Evolutionary conservation across 2,797 vertebrate genomes (phyloP).

Genomic region (Cossypha polioptera): DNA sequence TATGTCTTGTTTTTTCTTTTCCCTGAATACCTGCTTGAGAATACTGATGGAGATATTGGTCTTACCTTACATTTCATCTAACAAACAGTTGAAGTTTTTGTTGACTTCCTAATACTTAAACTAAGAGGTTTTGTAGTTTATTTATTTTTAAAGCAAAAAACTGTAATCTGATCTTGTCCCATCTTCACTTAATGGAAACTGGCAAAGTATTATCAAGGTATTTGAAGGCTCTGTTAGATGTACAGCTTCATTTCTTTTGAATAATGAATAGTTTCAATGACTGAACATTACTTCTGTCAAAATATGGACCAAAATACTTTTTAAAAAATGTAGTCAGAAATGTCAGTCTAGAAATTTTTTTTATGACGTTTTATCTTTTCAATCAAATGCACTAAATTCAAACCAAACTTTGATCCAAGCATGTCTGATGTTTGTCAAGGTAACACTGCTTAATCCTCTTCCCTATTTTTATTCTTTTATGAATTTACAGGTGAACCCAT

Average conservation of each 20-base stretch:
- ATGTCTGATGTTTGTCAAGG: background rate
- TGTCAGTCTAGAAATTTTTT: background rate
- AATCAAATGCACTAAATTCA: conserved; percentile 30
- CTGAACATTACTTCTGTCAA: background rate
- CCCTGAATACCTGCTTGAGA: background rate
- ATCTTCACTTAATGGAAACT: background rate
- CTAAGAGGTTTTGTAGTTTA: background rate
- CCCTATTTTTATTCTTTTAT: background rate
- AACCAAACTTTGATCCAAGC: background rate
- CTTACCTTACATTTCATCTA: background rate
- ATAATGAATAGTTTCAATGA: background rate
- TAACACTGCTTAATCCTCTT: background rate
- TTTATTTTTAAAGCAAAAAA: background rate
- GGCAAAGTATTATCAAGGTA: background rate
- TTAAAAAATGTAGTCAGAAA: background rate
- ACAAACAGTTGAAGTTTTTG: background rate
- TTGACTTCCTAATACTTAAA: background rate
- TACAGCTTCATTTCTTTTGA: background rate
- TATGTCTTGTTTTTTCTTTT: background rate
- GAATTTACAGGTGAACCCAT: background rate
- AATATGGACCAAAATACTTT: background rate
- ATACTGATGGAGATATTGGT: background rate
- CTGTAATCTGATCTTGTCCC: background rate
- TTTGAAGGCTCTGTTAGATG: background rate
- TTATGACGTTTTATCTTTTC: background rate